Conservation (phyloP, 2,113 vertebrate species). For the Ptilonorhynchus violaceus region DNA sequence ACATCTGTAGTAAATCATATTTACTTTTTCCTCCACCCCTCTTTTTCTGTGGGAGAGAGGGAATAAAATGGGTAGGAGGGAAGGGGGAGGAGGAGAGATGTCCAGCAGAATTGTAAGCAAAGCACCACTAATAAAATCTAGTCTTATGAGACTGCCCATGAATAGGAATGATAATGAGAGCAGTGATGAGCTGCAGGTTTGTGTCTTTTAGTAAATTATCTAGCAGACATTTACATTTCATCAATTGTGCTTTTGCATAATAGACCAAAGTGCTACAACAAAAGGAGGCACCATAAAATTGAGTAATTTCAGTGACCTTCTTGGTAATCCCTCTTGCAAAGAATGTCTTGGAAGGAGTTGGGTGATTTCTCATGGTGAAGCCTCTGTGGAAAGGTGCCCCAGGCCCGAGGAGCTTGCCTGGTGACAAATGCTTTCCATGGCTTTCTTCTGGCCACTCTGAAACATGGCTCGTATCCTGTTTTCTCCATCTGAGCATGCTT, state of each 20-base stretch:
- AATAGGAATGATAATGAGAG: conserved; percentile 43
- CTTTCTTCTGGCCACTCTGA: conserved; percentile 61
- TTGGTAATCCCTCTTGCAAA: not conserved
- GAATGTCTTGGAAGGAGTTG: not conserved
- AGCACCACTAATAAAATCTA: conserved; percentile 14
- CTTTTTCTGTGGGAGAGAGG: not conserved
- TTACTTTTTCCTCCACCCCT: conserved; percentile 14
- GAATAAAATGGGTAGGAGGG: conserved; percentile 4
- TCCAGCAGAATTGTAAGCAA: conserved; percentile 34
- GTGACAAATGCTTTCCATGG: conserved; percentile 41
- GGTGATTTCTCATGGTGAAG: conserved; percentile 4
- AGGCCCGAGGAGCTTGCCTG: not conserved
- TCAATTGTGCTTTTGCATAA: conserved; percentile 38
- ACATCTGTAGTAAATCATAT: conserved; percentile 48
- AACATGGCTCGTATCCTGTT: conserved; percentile 73
- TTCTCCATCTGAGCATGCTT: conserved; percentile 62
- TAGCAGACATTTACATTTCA: conserved; percentile 53
- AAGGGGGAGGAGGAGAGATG: conserved; percentile 1
- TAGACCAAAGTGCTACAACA: not conserved
- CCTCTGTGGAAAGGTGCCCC: not conserved
- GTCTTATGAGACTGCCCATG: conserved; percentile 36
- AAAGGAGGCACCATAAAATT: conserved; percentile 28
- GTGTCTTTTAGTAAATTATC: conserved; percentile 56
- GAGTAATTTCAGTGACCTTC: conserved; percentile 39
- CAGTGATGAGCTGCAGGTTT: conserved; percentile 45